A percentile compares a stretch with the other conserved stretches of the same genome.
Evolutionary conservation across 2,888 invertebrate species (phyloP).

Genomic region (Altica lythri): DNA sequence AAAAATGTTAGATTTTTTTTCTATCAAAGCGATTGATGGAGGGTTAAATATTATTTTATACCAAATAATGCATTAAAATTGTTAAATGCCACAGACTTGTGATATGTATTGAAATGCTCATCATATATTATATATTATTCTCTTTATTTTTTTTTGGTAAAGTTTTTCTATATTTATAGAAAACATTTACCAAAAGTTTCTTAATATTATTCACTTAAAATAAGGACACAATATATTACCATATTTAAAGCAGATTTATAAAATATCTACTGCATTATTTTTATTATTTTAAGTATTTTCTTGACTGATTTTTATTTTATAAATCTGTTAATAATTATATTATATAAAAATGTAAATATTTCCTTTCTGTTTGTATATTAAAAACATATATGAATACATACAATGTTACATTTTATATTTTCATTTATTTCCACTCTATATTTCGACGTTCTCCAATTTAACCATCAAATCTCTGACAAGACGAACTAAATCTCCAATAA

Average conservation of each 20-base stretch:
- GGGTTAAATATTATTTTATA: slow-evolving; percentile 27
- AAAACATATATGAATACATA: slow-evolving; percentile 38
- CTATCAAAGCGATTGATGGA: too few species aligned
- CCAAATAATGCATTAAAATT: slow-evolving; percentile 34
- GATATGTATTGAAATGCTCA: slow-evolving; percentile 56
- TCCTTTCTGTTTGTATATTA: slow-evolving; percentile 44
- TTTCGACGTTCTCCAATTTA: slow-evolving; percentile 46
- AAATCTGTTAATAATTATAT: slow-evolving; percentile 45
- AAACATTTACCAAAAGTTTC: too few species aligned
- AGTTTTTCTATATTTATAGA: slow-evolving; percentile 21
- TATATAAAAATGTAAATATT: slow-evolving; percentile 41
- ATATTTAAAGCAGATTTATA: slow-evolving; percentile 41
- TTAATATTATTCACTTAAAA: slow-evolving; percentile 18
- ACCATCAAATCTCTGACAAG: slow-evolving; percentile 43
- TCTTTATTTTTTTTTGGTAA: slow-evolving; percentile 28
- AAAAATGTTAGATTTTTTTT: too few species aligned
- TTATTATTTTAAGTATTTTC: slow-evolving; percentile 38
- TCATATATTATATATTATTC: slow-evolving; percentile 49
- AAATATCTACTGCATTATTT: slow-evolving; percentile 37
- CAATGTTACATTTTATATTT: slow-evolving; percentile 31
- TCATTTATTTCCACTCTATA: slow-evolving; percentile 30
- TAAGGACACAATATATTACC: slow-evolving; percentile 23
- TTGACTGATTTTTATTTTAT: slow-evolving; percentile 47
- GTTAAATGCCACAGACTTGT: slow-evolving; percentile 48
- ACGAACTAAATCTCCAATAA: slow-evolving; percentile 40